Evolutionary conservation across 2,888 invertebrate genomes (phyloP).

Genomic region (Pyrrhia umbra): DNA sequence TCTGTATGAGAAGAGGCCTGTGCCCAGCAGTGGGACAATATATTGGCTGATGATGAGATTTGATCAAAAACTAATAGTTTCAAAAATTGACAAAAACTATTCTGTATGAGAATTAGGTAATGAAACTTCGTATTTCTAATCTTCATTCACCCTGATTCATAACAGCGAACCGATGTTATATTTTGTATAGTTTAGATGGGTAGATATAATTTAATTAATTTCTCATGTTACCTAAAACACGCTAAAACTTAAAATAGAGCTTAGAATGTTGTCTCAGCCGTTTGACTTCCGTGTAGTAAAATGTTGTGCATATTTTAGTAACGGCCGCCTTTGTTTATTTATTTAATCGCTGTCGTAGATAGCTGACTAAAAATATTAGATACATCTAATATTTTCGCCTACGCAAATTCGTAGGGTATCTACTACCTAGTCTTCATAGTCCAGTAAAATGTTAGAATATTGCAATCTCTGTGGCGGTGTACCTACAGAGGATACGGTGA

Average conservation of each 20-base stretch:
- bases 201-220: neutral
- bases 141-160: neutral
- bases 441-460: too few relatives aligned
- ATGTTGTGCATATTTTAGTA: slow-evolving; percentile 31
- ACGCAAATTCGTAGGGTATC: slow-evolving; percentile 6
- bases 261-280: slow-evolving; percentile 31
- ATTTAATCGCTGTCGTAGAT: slow-evolving; percentile 35
- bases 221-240: neutral
- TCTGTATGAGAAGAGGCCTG: too few relatives aligned
- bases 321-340: slow-evolving; percentile 41
- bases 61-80: too few relatives aligned
- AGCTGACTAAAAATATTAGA: slow-evolving; percentile 18
- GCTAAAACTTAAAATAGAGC: slow-evolving; percentile 22
- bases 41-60: too few relatives aligned
- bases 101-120: too few relatives aligned
- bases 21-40: too few relatives aligned
- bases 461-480: too few relatives aligned
- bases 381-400: slow-evolving; percentile 8
- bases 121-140: too few relatives aligned
- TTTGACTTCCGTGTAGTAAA: slow-evolving; percentile 29
- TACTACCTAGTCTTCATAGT: neutral
- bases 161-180: too few relatives aligned
- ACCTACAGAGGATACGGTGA: too few relatives aligned
- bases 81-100: too few relatives aligned
- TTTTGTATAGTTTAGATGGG: too few relatives aligned